These are phyloP conservation scores for Apogon hyalosoma DNA, from an alignment of 2,797 vertebrate species.

Conservation along the genomic window DNA sequence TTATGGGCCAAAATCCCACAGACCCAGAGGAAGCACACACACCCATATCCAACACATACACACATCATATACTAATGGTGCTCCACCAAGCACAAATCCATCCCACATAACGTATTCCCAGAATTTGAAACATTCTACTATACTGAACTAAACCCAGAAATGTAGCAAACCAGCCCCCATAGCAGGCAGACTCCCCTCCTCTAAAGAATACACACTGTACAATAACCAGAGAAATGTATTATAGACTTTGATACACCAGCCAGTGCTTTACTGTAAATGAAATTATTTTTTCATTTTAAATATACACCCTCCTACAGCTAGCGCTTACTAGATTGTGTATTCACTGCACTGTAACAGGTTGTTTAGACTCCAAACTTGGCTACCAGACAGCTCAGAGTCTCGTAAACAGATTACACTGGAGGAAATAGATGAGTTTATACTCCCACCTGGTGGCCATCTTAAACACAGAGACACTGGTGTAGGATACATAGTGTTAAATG, in stretches of 20 bases:
- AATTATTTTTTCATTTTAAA: conserved; percentile 42
- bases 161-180: conserved; percentile 44
- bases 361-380: conserved; percentile 63
- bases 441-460: conserved; percentile 71
- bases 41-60: conserved; percentile 82
- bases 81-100: conserved; percentile 77
- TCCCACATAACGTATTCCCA: conserved; percentile 73
- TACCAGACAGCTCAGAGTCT: conserved; percentile 32
- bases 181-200: conserved; percentile 50
- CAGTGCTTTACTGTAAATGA: conserved; percentile 21
- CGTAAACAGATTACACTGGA: conserved; percentile 31
- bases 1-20: conserved; percentile 88
- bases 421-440: conserved; percentile 42
- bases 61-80: conserved; percentile 80
- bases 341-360: conserved; percentile 75
- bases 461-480: not conserved
- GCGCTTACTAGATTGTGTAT: conserved; percentile 51
- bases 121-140: conserved; percentile 71
- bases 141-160: conserved; percentile 63
- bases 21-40: conserved; percentile 88
- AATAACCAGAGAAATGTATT: conserved; percentile 42
- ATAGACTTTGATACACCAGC: conserved; percentile 12
- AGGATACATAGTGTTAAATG: not conserved
- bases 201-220: conserved; percentile 40
- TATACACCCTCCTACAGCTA: conserved; percentile 34